Conservation (phyloP, 1,140 invertebrate genomes). For the Hormaphis cornu region DNA sequence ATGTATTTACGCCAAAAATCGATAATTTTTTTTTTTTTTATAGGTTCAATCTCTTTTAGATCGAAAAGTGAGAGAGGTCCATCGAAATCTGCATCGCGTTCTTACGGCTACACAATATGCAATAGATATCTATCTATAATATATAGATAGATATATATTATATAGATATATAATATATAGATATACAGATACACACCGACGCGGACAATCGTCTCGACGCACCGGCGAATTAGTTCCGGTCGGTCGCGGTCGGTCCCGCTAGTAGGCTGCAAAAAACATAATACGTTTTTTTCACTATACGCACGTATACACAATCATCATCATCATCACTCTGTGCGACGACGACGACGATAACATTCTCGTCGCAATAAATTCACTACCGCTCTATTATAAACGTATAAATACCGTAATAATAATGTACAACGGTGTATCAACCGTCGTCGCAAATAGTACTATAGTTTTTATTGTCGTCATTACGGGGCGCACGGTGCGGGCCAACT, state of each 20-base stretch:
- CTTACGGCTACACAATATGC: no score
- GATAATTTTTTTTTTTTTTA: no score
- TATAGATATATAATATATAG: no score
- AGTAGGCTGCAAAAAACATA: not conserved
- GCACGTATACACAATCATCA: not conserved
- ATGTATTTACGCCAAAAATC: no score
- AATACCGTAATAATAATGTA: not conserved
- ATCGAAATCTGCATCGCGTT: no score
- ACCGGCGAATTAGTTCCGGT: conserved; percentile 31
- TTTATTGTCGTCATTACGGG: not conserved
- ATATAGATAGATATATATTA: no score
- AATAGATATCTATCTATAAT: no score
- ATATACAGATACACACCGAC: no score
- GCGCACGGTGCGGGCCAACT: not conserved
- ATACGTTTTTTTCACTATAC: not conserved
- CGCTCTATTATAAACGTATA: not conserved
- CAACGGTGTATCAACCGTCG: not conserved
- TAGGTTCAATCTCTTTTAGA: no score
- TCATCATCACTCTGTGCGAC: not conserved
- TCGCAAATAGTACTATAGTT: not conserved
- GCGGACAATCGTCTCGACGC: no score
- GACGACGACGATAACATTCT: no score
- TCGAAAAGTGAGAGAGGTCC: no score
- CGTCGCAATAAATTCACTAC: conserved; percentile 16
- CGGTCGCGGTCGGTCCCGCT: not conserved